phyloP scores from a whole-genome alignment of 2,113 vertebrate genomes.

The Oceanites oceanicus region DNA sequence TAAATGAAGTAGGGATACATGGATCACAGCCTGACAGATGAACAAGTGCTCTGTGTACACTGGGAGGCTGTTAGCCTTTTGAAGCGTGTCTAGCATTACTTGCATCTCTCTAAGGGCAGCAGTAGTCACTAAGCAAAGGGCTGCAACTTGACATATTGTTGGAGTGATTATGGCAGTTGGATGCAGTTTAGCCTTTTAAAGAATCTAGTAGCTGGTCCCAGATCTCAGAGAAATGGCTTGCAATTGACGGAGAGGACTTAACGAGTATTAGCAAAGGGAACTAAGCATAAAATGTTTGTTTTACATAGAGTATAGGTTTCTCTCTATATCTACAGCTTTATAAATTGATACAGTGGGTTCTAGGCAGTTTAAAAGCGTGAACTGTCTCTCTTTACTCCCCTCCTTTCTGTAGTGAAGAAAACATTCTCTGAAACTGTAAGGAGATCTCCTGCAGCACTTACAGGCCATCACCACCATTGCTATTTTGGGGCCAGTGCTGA shows the following conservation, averaged over 20 bases:
- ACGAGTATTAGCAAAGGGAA: background rate
- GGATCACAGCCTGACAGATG: background rate
- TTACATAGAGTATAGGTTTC: background rate
- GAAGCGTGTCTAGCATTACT: background rate
- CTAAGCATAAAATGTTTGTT: background rate
- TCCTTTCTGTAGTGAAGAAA: background rate
- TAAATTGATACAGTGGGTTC: background rate
- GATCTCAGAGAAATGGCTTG: background rate
- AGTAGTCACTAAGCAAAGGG: background rate
- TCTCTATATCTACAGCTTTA: background rate
- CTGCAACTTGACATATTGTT: background rate
- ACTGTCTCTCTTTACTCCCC: background rate
- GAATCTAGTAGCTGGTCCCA: background rate
- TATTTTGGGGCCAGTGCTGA: background rate
- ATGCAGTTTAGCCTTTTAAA: background rate
- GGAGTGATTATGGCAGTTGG: background rate
- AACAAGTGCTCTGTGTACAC: background rate
- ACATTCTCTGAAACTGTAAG: background rate
- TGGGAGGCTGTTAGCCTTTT: background rate
- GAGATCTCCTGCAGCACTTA: background rate
- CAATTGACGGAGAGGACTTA: background rate
- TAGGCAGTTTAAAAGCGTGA: background rate
- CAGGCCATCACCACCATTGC: background rate
- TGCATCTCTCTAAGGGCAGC: background rate
- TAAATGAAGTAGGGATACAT: background rate